These are phyloP conservation scores for Cyanoliseus patagonus DNA, from an alignment of 2,113 vertebrate species.

Conservation along the genomic window DNA sequence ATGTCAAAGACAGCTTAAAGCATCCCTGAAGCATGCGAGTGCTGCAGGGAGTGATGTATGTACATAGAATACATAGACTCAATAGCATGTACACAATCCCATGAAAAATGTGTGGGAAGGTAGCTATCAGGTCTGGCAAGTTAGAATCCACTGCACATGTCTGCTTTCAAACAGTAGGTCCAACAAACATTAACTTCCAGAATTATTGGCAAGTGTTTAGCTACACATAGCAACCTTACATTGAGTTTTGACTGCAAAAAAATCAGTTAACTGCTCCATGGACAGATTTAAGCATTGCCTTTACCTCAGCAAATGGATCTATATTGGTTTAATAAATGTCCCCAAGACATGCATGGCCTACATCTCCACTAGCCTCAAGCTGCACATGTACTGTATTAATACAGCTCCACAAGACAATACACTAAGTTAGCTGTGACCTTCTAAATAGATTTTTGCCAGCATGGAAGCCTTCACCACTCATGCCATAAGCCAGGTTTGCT, in stretches of 20 bases:
- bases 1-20: not conserved
- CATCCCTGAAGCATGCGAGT: not conserved
- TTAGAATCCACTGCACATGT: not conserved
- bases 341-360: fast-evolving
- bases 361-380: not conserved
- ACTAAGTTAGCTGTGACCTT: not conserved
- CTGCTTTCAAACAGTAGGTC: not conserved
- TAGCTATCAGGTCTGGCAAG: not conserved
- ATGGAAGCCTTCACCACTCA: not conserved
- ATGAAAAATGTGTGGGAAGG: fast-evolving
- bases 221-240: not conserved
- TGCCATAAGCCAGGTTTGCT: not conserved
- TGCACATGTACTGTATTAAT: not conserved
- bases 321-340: not conserved
- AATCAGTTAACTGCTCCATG: not conserved
- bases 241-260: not conserved
- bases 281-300: not conserved
- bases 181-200: not conserved
- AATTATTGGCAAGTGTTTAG: not conserved
- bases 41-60: not conserved
- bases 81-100: not conserved
- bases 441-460: not conserved
- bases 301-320: not conserved
- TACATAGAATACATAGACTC: not conserved
- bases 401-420: not conserved